A percentile compares a stretch with the other conserved stretches of the same genome.
phyloP scores from a whole-genome alignment of 2,113 vertebrate genomes.

The Podarcis cretensis region DNA sequence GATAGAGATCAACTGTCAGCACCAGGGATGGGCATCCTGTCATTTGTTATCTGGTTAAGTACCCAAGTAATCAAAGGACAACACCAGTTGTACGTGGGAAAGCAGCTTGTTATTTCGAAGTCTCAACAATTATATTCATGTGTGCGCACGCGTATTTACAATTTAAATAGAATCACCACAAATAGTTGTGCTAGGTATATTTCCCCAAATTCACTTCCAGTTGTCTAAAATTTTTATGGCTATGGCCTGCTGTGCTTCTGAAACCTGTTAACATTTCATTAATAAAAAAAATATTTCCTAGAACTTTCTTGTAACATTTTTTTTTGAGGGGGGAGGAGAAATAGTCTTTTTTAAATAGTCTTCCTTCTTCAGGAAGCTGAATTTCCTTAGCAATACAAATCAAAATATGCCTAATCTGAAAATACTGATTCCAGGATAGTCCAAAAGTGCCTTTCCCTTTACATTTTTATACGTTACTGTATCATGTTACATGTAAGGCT shows the following conservation, averaged over 20 bases:
- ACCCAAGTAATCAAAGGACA: not conserved
- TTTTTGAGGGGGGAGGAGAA: not conserved
- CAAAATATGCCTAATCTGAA: not conserved
- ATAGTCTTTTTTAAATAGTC: not conserved
- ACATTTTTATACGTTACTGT: not conserved
- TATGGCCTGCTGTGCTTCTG: not conserved
- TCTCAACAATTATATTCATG: not conserved
- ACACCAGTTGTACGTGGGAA: no score
- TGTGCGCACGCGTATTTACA: no score
- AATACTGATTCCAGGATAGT: not conserved
- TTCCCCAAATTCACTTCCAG: not conserved
- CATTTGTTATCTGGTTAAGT: not conserved
- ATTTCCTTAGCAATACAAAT: not conserved
- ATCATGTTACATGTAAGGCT: not conserved
- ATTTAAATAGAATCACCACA: not conserved
- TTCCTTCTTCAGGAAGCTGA: not conserved
- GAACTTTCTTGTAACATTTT: not conserved
- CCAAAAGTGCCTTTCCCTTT: no score
- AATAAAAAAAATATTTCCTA: not conserved
- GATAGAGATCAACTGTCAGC: not conserved
- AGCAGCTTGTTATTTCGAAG: not conserved
- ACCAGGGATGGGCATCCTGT: not conserved
- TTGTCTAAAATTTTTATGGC: not conserved
- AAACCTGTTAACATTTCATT: not conserved
- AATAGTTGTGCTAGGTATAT: not conserved